Conservation (phyloP, 2,888 invertebrate species). For the Caenorhabditis becei region DNA sequence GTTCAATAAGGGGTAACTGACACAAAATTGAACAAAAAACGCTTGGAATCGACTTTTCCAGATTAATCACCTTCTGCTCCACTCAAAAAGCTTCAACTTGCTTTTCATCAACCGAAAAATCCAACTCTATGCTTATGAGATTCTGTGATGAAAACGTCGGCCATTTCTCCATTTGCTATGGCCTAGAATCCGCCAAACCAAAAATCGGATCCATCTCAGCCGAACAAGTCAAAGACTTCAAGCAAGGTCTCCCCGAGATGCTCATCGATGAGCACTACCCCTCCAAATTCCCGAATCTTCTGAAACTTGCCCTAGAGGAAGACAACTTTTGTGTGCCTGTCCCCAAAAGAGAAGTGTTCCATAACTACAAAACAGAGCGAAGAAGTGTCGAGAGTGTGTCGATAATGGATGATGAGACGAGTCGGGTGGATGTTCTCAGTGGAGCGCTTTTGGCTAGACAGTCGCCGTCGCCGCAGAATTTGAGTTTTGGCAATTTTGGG, state of each 20-base stretch:
- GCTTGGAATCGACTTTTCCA: constrained; percentile 12
- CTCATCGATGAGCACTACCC: constrained; percentile 73
- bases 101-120: constrained; percentile 32
- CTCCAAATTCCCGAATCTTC: constrained; percentile 54
- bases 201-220: constrained; percentile 69
- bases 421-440: constrained; percentile 67
- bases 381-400: constrained; percentile 61
- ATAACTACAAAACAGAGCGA: constrained; percentile 66
- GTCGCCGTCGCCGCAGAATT: constrained; percentile 41
- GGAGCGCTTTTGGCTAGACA: constrained; percentile 54
- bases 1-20: constrained; percentile 72
- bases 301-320: constrained; percentile 30
- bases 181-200: constrained; percentile 60
- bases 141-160: constrained; percentile 75
- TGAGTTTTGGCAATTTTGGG: constrained; percentile 2
- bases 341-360: constrained; percentile 64
- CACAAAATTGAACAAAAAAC: not conserved
- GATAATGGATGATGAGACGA: constrained; percentile 68
- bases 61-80: constrained; percentile 62
- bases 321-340: constrained; percentile 12
- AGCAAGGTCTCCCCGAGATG: constrained; percentile 73
- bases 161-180: constrained; percentile 69
- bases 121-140: constrained; percentile 59
- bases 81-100: constrained; percentile 29
- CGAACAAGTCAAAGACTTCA: constrained; percentile 75